Evolutionary conservation across 2,113 vertebrate genomes (phyloP), one percentile per base, ranked within the genome.

Genomic region (Maccullochella peelii): DNA sequence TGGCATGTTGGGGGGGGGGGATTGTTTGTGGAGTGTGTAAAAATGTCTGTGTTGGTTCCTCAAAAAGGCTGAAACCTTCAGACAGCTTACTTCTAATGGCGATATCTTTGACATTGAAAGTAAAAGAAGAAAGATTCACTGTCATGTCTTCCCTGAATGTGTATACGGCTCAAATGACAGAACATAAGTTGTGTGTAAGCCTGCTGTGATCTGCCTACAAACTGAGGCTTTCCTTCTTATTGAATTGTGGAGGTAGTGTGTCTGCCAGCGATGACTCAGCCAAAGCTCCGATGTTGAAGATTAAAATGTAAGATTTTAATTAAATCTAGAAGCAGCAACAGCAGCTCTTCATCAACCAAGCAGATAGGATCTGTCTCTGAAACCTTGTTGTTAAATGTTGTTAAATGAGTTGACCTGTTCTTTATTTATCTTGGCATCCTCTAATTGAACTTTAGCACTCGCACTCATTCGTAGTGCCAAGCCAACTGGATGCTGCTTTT

Each of bases 241-340:
- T 65, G 74, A 85, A 52, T 72, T 44, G 59, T 71, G 58, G 79
- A 66, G 42, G 59, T 27, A 6, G 30, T 54, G 67, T 63, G 25
- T 63, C 36, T 74, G 90, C 40, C 79, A 40, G 76, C n/a, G 8
- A 57, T 86, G 89, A 88, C 59, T 89, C 86, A 88, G 67, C 59
- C 58, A 4, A 36, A 80, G 77, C 52, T 40, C 58, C 1, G 8
- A 23, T 14, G 8, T 15, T 57, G 54, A 58, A 82, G 79, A 85
- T 85, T 80, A 66, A 83, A 76, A 66, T 25, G 30, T 77, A 55
- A n/a, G 50, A 73, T 86, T 88, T 86, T 84, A 85, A 86, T 89
- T 83, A 76, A 82, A 85, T 86, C 55, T 79, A 25, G 44, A 78
- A 79, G 42, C 72, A 1, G 72, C 73, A 44, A 59, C 47, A 8